Evolutionary conservation across 2,797 vertebrate genomes (phyloP), one percentile per base, ranked within the genome.

Genomic region (Scleropages formosus): DNA sequence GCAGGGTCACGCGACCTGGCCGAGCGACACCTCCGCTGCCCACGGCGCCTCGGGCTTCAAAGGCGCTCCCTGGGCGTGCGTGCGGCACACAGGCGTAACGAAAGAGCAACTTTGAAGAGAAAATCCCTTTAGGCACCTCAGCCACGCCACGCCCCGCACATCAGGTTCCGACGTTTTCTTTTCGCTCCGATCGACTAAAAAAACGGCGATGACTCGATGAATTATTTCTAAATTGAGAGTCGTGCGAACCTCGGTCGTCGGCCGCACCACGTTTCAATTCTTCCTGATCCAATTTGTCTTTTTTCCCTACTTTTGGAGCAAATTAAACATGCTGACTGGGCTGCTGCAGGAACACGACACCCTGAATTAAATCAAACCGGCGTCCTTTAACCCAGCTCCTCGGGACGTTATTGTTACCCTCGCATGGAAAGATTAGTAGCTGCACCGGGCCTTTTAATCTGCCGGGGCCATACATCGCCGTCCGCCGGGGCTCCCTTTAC

Each of bases 341-440:
- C n/a, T 18, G 44, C 51, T 10, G 26, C n/a, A 24, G 64, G 64
- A 24, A 49, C 12, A 47, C 51, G 13, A 10, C n/a, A 15, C 47
- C 58, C 20, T 22, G 64, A 60, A 68, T 47, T 10, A 66, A 46
- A 59, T 16, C 31, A 58, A 53, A 67, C 6, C 27, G 47, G 10
- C 22, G n/a, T 46, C 71, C 22, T 64, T 85, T 85, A 83, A 85
- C 86, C 70, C 31, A 24, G 8, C 70, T 26, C 74, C 74, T 58
- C 18, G 4, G 74, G 63, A 59, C 15, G 18, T 66, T 39, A 60
- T 68, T 68, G 74, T 76, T 31, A 60, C 67, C 47, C 46, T 65
- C 39, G 26, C 68, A 16, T 56, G 22, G 63, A 16, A 58, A 66
- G 75, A 73, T 77, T 77, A 73, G 47, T 13, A 3, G 15, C 39